Conservation (phyloP, 2,113 vertebrate species). For the Antennarius striatus region DNA sequence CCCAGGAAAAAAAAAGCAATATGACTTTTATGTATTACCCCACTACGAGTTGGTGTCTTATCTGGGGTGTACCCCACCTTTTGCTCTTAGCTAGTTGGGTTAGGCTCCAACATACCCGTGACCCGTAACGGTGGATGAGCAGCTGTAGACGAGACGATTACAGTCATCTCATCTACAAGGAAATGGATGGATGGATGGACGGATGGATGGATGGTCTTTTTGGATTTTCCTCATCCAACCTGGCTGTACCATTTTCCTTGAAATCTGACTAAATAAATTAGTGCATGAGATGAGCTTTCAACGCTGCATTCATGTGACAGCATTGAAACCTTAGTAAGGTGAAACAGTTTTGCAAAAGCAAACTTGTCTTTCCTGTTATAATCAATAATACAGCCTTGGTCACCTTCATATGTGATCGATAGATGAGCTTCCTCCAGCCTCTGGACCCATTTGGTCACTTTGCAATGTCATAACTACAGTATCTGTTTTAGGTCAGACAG, state of each 20-base stretch:
- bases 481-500: slow-evolving; percentile 59
- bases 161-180: too few relatives aligned
- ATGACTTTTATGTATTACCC: not conserved
- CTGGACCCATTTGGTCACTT: slow-evolving; percentile 39
- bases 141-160: too few relatives aligned
- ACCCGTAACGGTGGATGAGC: too few relatives aligned
- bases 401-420: slow-evolving; percentile 70
- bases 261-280: slow-evolving; percentile 25
- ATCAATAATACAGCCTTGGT: slow-evolving; percentile 69
- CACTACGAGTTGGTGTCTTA: too few relatives aligned
- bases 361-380: slow-evolving; percentile 44
- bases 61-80: too few relatives aligned
- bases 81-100: too few relatives aligned
- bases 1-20: slow-evolving; percentile 31
- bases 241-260: slow-evolving; percentile 13
- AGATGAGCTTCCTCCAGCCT: slow-evolving; percentile 49
- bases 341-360: not conserved
- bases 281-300: not conserved
- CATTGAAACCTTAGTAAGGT: not conserved
- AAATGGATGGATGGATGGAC: too few relatives aligned
- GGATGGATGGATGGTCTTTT: not conserved
- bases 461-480: slow-evolving; percentile 1
- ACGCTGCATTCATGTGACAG: not conserved
- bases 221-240: slow-evolving; percentile 33
- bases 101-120: too few relatives aligned